Conservation (phyloP, 2,113 vertebrate genomes). For the Cyanoramphus novaezelandiae region DNA sequence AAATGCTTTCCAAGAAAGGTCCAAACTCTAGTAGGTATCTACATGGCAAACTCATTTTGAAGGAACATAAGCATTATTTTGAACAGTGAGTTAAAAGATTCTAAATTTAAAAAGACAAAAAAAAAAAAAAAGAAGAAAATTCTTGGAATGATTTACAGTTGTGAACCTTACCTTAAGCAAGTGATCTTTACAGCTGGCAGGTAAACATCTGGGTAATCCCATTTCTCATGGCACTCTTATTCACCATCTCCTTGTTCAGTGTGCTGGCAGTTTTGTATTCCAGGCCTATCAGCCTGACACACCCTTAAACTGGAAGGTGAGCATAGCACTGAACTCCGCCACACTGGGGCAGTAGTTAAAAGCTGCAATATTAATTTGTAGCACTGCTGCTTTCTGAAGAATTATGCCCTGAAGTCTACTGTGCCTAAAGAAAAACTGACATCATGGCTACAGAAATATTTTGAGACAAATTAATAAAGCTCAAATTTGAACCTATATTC, state of each 20-base stretch:
- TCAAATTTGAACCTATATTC: background rate
- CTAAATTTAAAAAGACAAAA: background rate
- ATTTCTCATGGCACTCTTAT: background rate
- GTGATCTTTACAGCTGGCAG: background rate
- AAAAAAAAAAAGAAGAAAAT: background rate
- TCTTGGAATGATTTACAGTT: background rate
- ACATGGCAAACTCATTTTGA: background rate
- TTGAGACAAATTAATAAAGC: background rate
- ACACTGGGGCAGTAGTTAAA: background rate
- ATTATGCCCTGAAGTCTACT: background rate
- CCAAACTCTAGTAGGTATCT: background rate
- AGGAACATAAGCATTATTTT: background rate
- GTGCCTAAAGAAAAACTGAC: background rate
- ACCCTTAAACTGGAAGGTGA: background rate
- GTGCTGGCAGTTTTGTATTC: background rate
- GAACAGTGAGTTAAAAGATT: background rate
- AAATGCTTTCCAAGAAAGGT: background rate
- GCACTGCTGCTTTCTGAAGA: background rate
- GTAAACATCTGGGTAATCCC: background rate
- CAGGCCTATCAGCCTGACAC: background rate
- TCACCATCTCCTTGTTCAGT: background rate
- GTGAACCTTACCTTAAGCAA: background rate
- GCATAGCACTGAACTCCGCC: background rate
- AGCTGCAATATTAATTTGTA: background rate
- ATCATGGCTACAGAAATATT: background rate